phyloP scores from a whole-genome alignment of 2,113 vertebrate genomes.

The Alexandromys fortis region DNA sequence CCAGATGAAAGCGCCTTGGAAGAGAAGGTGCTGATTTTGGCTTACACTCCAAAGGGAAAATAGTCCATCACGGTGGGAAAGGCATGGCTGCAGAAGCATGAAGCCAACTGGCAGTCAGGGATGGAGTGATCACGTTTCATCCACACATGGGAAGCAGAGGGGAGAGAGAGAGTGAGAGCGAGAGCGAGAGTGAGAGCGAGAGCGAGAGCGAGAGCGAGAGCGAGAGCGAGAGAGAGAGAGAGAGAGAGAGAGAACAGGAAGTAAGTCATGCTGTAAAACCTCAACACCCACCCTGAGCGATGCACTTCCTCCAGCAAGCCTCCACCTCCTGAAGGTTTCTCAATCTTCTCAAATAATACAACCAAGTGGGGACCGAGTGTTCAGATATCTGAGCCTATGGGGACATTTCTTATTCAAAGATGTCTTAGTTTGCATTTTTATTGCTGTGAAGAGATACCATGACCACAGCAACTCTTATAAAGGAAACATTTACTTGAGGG shows the following conservation, averaged over 20 bases:
- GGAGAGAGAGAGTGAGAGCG: too few species aligned
- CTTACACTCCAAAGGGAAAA: neutral
- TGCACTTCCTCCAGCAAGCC: neutral
- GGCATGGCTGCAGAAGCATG: neutral
- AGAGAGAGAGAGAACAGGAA: neutral
- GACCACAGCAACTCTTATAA: too few species aligned
- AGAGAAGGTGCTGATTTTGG: neutral
- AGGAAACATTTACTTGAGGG: too few species aligned
- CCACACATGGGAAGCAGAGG: neutral
- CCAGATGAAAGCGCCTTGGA: neutral
- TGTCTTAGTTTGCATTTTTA: too few species aligned
- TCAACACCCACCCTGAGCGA: neutral
- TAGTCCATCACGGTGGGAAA: neutral
- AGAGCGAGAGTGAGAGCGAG: neutral
- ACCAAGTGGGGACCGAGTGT: neutral
- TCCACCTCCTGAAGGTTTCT: neutral
- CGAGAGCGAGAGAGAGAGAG: too few species aligned
- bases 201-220: neutral
- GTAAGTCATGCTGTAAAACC: neutral
- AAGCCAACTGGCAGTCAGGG: neutral
- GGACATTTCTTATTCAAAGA: neutral
- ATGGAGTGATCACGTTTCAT: neutral
- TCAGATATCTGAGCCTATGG: neutral
- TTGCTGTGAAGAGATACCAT: too few species aligned
- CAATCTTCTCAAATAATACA: neutral